These are phyloP conservation scores for Callyntrura sp. DNA, from an alignment of 2,888 invertebrate genomes.

Conservation along the genomic window DNA sequence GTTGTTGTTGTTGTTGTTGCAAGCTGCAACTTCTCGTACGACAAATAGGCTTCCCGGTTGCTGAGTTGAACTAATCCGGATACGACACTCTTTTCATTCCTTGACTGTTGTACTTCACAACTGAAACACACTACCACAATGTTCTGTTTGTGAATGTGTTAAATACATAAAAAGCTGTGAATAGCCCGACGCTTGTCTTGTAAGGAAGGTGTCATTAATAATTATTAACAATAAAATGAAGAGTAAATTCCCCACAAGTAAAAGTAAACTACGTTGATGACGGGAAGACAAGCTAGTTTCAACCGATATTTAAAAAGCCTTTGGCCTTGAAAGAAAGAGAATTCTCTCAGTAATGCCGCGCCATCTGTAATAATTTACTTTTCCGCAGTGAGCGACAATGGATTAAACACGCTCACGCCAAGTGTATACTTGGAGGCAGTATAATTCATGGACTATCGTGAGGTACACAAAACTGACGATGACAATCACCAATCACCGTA, in stretches of 20 bases:
- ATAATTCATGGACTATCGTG: conserved; percentile 1
- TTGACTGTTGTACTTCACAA: background rate
- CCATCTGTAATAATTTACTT: conserved; percentile 37
- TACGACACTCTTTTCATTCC: conserved; percentile 21
- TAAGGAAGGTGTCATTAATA: background rate
- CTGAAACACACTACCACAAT: background rate
- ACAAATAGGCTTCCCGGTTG: conserved; percentile 36
- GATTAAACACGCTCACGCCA: conserved; percentile 33
- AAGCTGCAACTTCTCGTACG: background rate
- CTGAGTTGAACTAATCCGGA: conserved; percentile 6
- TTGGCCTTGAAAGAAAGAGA: conserved; percentile 28
- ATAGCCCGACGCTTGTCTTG: no score
- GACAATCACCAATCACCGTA: conserved; percentile 12
- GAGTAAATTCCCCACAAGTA: conserved; percentile 22
- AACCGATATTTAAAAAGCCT: background rate
- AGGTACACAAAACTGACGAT: conserved; percentile 31
- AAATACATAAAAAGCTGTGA: background rate
- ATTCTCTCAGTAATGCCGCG: conserved; percentile 23
- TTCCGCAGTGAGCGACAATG: conserved; percentile 49
- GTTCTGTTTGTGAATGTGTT: background rate
- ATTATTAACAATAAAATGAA: background rate
- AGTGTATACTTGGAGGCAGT: background rate
- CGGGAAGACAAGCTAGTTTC: background rate
- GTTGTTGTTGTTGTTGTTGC: background rate
- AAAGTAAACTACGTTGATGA: conserved; percentile 1